Evolutionary conservation across 2,888 invertebrate species (phyloP), one percentile per base, ranked within the genome.

Genomic region (Callyntrura guangdongensis): DNA sequence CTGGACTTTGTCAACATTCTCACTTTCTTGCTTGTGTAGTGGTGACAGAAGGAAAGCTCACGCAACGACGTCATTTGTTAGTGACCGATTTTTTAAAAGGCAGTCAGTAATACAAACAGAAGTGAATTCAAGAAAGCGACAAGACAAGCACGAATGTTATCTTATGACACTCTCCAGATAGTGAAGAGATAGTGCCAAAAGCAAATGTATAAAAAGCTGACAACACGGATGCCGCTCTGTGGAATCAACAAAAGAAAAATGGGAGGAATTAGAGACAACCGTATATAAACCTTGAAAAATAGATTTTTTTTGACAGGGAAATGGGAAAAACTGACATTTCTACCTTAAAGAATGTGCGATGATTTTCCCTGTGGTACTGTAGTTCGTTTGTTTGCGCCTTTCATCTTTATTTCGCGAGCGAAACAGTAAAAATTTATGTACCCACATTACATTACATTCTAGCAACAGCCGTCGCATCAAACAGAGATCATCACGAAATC

Each of bases 231-330:
- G 4, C 20, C 22, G 8, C 6, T 6, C 6, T 22, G 69, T 14
- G 27, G 56, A 77, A 77, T 22, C 0, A 17, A 49, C 47, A 49
- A 17, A 77, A 79, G 56, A 79, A 53, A 79, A 79, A 27, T 25
- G 25, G 27, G n/a, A 56, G 9, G 79, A 79, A 79, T 79, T 56
- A 79, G 56, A 79, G 22, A 74, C 25, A 53, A 25, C 56, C 8
- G 53, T 56, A 56, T 25, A 56, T 79, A 79, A 79, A 53, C 79
- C n/a, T n/a, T 53, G 72, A 22, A 49, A 74, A 74, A 74, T 74
- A 74, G 74, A 74, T 56, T 79, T 47, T 79, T 47, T 79, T 79
- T 79, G 53, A 25, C 25, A 56, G 27, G 27, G 0, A 56, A 14
- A n/a, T 14, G 22, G 47, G 49, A 47, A 53, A 27, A n/a, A 25